Evolutionary conservation across 2,888 invertebrate species (phyloP).

Genomic region (Cryptophagus acutangulus): DNA sequence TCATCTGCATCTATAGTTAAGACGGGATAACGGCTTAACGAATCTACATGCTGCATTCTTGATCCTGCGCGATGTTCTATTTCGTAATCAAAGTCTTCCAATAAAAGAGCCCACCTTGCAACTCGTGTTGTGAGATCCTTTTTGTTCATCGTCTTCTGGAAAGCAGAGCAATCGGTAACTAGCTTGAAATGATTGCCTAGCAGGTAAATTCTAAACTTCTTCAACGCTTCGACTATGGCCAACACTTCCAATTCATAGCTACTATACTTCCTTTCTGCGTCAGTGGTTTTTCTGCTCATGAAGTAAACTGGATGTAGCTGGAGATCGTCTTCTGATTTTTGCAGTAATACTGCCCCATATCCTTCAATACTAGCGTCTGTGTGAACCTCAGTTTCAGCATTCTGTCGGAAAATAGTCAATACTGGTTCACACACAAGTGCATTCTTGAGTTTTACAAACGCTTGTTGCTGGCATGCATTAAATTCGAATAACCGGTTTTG

Average conservation of each 20-base stretch:
- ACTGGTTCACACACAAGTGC: constrained; percentile 18
- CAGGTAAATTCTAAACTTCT: constrained; percentile 37
- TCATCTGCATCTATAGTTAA: too few relatives aligned
- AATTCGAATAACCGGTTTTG: constrained; percentile 21
- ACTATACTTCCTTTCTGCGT: constrained; percentile 32
- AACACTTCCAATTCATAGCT: constrained; percentile 41
- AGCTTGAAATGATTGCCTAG: constrained; percentile 35
- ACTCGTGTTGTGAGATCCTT: constrained; percentile 30
- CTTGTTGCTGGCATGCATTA: constrained; percentile 11
- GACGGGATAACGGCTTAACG: constrained; percentile 14
- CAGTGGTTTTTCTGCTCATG: constrained; percentile 29
- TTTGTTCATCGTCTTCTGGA: constrained; percentile 36
- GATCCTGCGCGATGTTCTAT: constrained; percentile 27
- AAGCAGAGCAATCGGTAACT: constrained; percentile 37
- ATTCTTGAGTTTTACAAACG: constrained; percentile 21
- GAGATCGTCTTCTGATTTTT: constrained; percentile 18
- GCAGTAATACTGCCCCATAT: constrained; percentile 21
- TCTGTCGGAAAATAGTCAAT: constrained; percentile 19
- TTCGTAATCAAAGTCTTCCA: constrained; percentile 27
- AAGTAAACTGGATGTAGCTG: constrained; percentile 27
- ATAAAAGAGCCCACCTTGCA: constrained; percentile 31
- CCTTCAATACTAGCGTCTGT: constrained; percentile 24
- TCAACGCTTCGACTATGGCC: constrained; percentile 35
- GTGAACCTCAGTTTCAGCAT: constrained; percentile 19
- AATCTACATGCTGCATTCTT: constrained; percentile 24